These are phyloP conservation scores for Onychomys leucogaster DNA, from an alignment of 2,797 vertebrate species.

Conservation along the genomic window DNA sequence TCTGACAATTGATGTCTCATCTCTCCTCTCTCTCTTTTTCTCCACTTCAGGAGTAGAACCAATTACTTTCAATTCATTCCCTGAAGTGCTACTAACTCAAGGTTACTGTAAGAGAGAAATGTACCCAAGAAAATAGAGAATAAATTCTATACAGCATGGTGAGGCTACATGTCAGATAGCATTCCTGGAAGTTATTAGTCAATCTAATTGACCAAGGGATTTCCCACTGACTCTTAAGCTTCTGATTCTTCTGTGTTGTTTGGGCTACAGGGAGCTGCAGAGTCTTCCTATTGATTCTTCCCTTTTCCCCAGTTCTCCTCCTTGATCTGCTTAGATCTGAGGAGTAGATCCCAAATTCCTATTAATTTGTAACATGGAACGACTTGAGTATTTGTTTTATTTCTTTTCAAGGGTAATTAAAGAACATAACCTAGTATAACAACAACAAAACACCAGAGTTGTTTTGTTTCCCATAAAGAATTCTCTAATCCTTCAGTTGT, in stretches of 20 bases:
- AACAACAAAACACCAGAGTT: background rate
- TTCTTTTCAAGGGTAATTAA: background rate
- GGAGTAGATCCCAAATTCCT: background rate
- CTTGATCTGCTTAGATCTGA: background rate
- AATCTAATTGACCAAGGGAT: background rate
- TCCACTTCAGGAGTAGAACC: background rate
- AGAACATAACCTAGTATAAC: background rate
- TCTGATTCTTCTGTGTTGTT: background rate
- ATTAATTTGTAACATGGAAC: background rate
- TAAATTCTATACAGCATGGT: background rate
- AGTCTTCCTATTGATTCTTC: background rate
- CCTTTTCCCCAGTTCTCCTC: background rate
- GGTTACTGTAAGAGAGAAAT: background rate
- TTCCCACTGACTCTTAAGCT: background rate
- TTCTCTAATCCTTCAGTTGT: background rate
- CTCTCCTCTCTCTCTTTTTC: background rate
- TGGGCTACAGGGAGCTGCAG: background rate
- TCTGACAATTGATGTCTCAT: background rate
- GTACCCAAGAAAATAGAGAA: slow-evolving; percentile 25
- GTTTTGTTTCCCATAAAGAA: background rate
- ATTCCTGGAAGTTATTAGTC: background rate
- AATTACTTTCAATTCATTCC: slow-evolving; percentile 1
- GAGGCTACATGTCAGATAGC: background rate
- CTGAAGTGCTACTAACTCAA: background rate
- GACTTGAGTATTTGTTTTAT: background rate